Conservation (phyloP, 2,797 vertebrate genomes). For the Fringilla coelebs region DNA sequence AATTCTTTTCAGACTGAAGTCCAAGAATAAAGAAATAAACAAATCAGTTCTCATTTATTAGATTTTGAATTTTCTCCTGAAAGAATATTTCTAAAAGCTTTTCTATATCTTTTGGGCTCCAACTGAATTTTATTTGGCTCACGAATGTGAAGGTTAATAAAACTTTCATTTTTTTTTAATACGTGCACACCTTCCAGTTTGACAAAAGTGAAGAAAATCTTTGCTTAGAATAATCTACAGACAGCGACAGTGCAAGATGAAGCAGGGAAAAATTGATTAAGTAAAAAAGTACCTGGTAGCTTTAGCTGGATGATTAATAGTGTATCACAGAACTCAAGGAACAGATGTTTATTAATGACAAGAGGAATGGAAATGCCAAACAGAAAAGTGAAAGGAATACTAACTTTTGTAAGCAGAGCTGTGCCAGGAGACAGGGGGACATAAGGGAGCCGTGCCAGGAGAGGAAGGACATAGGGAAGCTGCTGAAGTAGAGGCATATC, state of each 20-base stretch:
- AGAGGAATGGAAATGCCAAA: not conserved
- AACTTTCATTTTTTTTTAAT: not conserved
- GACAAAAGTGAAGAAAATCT: not conserved
- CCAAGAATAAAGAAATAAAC: not conserved
- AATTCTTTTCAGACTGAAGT: not conserved
- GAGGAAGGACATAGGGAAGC: not conserved
- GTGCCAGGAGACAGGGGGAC: not conserved
- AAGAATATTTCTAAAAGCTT: not conserved
- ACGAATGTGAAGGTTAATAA: not conserved
- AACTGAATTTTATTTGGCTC: not conserved
- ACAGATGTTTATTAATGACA: slow-evolving; percentile 28
- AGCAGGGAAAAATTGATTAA: not conserved
- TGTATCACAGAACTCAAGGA: not conserved
- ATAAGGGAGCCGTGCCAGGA: not conserved
- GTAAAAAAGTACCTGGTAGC: not conserved
- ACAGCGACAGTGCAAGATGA: not conserved
- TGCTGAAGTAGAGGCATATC: not conserved
- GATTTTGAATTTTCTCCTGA: not conserved
- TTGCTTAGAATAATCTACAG: not conserved
- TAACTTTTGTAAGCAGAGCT: slow-evolving; percentile 9
- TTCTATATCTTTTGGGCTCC: not conserved
- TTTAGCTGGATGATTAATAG: slow-evolving; percentile 14
- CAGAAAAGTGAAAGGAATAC: slow-evolving; percentile 19
- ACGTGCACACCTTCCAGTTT: not conserved
- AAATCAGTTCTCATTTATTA: not conserved